Evolutionary conservation across 2,888 invertebrate species (phyloP).

Genomic region (Tupiocoris notatus): DNA sequence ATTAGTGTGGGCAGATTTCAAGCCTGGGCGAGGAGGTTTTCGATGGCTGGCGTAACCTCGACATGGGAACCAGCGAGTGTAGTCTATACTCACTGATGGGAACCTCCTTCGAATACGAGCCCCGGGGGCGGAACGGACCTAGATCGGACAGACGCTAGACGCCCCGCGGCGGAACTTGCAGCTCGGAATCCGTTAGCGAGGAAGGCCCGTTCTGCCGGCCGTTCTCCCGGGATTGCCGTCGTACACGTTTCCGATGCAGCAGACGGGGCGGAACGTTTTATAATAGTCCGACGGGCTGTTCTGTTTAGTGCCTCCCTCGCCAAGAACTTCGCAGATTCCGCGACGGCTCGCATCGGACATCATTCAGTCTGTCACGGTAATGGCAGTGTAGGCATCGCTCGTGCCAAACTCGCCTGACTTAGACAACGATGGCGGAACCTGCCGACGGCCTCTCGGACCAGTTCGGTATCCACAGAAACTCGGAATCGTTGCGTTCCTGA

Average conservation of each 20-base stretch:
- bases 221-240: not conserved
- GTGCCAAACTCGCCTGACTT: too few relatives aligned
- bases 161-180: not conserved
- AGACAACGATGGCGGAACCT: too few relatives aligned
- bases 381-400: not conserved
- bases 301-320: not conserved
- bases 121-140: not conserved
- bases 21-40: not conserved
- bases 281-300: not conserved
- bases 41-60: not conserved
- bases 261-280: conserved; percentile 8
- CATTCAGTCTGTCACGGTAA: conserved; percentile 18
- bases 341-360: conserved; percentile 4
- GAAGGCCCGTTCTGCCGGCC: conserved; percentile 16
- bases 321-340: not conserved
- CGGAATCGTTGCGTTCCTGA: too few relatives aligned
- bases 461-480: too few relatives aligned
- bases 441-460: too few relatives aligned
- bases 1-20: not conserved
- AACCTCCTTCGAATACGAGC: too few relatives aligned
- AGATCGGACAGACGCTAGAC: not conserved
- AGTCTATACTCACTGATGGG: too few relatives aligned
- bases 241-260: not conserved
- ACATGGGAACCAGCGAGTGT: not conserved
- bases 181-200: conserved; percentile 15